A percentile compares a stretch with the other conserved stretches of the same genome.
Conservation (phyloP, 2,797 vertebrate genomes). For the Clarias platycephalus region DNA sequence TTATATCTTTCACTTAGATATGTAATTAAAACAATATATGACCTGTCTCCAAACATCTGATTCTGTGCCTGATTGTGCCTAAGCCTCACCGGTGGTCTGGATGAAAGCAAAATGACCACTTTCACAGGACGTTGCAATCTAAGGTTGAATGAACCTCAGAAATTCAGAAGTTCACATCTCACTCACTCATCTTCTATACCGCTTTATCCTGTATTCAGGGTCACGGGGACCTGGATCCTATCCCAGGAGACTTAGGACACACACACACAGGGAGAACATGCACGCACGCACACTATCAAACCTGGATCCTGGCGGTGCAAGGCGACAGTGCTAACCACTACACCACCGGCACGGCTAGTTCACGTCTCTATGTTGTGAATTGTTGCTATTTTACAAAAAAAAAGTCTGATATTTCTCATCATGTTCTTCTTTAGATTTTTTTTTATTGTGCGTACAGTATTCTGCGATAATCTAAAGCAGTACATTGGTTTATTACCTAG, state of each 20-base stretch:
- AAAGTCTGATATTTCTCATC: no score
- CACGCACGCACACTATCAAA: no score
- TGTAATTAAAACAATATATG: not conserved
- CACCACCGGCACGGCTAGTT: no score
- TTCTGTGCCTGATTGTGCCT: not conserved
- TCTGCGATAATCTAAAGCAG: not conserved
- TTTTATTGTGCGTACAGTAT: not conserved
- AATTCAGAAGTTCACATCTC: not conserved
- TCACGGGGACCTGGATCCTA: no score
- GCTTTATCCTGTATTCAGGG: no score
- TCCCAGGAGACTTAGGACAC: no score
- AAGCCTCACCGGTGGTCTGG: not conserved
- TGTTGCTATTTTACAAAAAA: not conserved
- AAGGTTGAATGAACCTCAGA: not conserved
- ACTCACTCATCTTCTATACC: not conserved
- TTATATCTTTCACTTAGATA: no score
- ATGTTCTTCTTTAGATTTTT: not conserved
- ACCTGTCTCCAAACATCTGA: not conserved
- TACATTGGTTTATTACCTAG: not conserved
- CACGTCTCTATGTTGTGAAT: not conserved
- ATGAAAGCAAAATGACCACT: conserved; percentile 1
- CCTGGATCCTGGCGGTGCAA: no score
- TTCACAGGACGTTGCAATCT: not conserved
- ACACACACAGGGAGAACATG: no score
- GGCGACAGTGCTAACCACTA: no score